Base-by-base conservation (phyloP, 2,797 vertebrate species). In the Heliangelus exortis region DNA sequence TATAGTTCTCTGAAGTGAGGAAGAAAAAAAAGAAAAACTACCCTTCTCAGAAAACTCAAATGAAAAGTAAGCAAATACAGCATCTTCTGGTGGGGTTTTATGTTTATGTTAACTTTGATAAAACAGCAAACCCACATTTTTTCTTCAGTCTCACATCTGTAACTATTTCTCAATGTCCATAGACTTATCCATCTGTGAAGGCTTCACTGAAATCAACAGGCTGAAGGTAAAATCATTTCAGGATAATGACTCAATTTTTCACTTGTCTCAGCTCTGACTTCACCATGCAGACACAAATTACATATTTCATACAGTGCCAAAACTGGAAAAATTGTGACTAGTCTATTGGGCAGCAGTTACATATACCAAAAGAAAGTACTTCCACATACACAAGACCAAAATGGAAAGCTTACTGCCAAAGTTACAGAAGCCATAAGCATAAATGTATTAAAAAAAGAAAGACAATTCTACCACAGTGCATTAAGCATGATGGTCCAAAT, bases 111-210 rank as follows among this genome's bases (percentile, higher is more conserved):
- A 69, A 54, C 10, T 80, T 55, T 58, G 26, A 83, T 73, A 80
- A 55, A 90, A 4, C 7, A 84, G 43, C 19, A 82, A 83, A 79
- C 13, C 31, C 4, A 51, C 18, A 25, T 4, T 2, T 41, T 53
- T 66, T 80, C 15, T 18, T 48, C 23, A 77, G 41, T 25, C 50
- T 92, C 36, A 19, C 15, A 63, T 61, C 82, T 86, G 36, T 34
- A 85, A 74, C 50, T 92, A 91, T 82, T 90, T 95, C 63, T 82
- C 36, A 76, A 25, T 71, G 87, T 76, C 81, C 92, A 94, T 90
- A 92, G 79, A 83, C 57, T 89, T 84, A 54, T 28, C 62, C 57
- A 88, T 72, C 86, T 95, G 63, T 85, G 67, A 63, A 92, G 91
- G 84, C 80, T 95, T 76, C 75, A 91, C 36, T 82, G 71, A 95